Evolutionary conservation across 2,888 invertebrate genomes (phyloP).

Genomic region (Hypena proboscidalis): DNA sequence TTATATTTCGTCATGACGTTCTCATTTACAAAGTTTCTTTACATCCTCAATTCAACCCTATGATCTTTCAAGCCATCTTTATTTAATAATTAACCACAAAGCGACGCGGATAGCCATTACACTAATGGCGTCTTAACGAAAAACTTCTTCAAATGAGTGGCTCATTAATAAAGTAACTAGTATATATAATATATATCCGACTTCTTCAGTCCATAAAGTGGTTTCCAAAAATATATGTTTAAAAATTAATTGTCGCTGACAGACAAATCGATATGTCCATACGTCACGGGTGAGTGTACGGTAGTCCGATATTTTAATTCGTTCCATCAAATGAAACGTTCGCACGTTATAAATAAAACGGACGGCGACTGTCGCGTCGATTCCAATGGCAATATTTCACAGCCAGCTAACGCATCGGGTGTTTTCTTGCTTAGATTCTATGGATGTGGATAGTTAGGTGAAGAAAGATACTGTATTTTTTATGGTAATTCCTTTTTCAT

Average conservation of each 20-base stretch:
- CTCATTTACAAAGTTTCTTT: conserved; percentile 2
- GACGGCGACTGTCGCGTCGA: conserved; percentile 74
- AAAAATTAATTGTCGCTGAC: conserved; percentile 58
- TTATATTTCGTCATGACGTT: too few relatives aligned
- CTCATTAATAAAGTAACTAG: conserved; percentile 39
- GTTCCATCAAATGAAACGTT: conserved; percentile 68
- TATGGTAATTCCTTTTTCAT: too few relatives aligned
- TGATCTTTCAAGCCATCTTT: conserved; percentile 25
- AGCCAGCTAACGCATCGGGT: conserved; percentile 65
- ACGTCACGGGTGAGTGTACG: conserved; percentile 46
- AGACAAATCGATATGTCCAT: conserved; percentile 63
- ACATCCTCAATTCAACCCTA: conserved; percentile 9
- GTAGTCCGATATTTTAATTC: conserved; percentile 59
- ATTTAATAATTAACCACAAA: conserved; percentile 28
- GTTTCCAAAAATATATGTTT: conserved; percentile 37
- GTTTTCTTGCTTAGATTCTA: conserved; percentile 44
- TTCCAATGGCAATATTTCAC: conserved; percentile 79
- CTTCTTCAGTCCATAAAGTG: conserved; percentile 29
- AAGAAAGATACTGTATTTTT: not conserved
- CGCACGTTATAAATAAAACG: conserved; percentile 78
- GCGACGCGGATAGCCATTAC: conserved; percentile 27
- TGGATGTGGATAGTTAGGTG: conserved; percentile 31
- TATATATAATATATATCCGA: conserved; percentile 37
- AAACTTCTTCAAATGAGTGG: conserved; percentile 25
- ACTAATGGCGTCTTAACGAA: conserved; percentile 34